phyloP scores from a whole-genome alignment of 2,113 vertebrate genomes.

The Limanda limanda region DNA sequence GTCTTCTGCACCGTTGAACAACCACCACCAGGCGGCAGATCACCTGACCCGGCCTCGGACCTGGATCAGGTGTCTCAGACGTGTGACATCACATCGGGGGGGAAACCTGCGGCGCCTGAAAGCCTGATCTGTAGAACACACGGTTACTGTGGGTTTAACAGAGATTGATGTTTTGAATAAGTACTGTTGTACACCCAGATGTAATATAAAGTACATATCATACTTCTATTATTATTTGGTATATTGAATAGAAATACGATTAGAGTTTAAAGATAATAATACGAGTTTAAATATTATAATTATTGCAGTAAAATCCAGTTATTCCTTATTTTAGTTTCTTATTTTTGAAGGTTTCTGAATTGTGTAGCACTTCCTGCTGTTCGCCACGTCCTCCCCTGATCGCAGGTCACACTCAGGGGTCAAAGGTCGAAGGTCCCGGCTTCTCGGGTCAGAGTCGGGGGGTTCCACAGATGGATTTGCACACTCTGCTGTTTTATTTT shows the following conservation, averaged over 20 bases:
- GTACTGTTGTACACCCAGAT: slow-evolving; percentile 23
- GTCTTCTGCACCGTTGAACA: slow-evolving; percentile 18
- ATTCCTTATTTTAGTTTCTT: slow-evolving; percentile 2
- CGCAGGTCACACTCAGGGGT: slow-evolving; percentile 61
- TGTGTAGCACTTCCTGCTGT: slow-evolving; percentile 36
- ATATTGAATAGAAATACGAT: slow-evolving; percentile 20
- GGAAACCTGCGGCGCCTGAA: too few species aligned
- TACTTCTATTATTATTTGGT: slow-evolving; percentile 55
- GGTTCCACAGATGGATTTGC: slow-evolving; percentile 35
- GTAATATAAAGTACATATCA: slow-evolving; percentile 29
- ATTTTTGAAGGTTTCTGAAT: slow-evolving; percentile 11
- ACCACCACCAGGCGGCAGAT: slow-evolving; percentile 3
- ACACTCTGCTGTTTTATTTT: slow-evolving; percentile 23
- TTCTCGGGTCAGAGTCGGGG: slow-evolving; percentile 13
- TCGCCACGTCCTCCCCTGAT: slow-evolving; percentile 9
- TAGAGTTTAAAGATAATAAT: neutral
- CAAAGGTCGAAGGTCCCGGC: slow-evolving; percentile 33
- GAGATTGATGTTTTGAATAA: slow-evolving; percentile 33
- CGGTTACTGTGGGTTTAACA: neutral
- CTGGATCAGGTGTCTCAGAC: too few species aligned
- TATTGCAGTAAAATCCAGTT: slow-evolving; percentile 1
- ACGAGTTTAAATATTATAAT: slow-evolving; percentile 10
- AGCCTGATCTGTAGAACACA: neutral
- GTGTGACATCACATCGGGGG: too few species aligned
- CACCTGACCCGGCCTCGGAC: neutral